Evolutionary conservation across 2,888 invertebrate genomes (phyloP), one percentile per base, ranked within the genome.

Genomic region (Habroteleia sp.): DNA sequence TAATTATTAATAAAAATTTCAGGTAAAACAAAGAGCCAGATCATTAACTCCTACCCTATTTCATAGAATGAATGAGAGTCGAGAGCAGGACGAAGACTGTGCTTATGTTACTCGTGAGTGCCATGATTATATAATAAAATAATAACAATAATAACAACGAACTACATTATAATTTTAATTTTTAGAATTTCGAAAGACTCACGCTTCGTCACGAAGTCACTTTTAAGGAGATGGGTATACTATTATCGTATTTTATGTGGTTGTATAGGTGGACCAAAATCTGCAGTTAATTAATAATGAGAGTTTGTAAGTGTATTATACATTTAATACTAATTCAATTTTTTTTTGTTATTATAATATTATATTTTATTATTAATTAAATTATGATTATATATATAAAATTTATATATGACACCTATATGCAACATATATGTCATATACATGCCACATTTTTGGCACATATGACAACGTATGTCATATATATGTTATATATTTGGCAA

Each of bases 211-310:
- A 93, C 93, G 39, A 96, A 96, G 84, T 96, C 97, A 0, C 89
- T 94, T 17, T 94, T 48, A 94, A 95, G 77, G 96, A 17, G 97
- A 97, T 87, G 96, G 96, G 0, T 96, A 96, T 84, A 94, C 94
- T 10, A 94, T 29, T 29, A 8, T 29, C 10, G 10, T 29, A 29
- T 29, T 93, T 71, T 97, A 97, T 82, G 96, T 96, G 87, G 96
- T 97, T 11, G 93, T 95, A 27, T n/a, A n/a, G 96, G 96, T 0
- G 95, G 96, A 89, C 96, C 96, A 0, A 94, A 95, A 84, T 96
- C 96, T 13, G 94, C 96, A 80, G 95, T 97, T 8, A 91, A 94
- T 78, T 97, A 96, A 96, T 91, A 96, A 1, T 91, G 96, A 80
- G 96, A 96, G 88, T 95, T 95, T 89, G 96, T 96, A 90, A 90